These are phyloP conservation scores for Operophtera brumata DNA, from an alignment of 2,888 invertebrate species.

Conservation along the genomic window DNA sequence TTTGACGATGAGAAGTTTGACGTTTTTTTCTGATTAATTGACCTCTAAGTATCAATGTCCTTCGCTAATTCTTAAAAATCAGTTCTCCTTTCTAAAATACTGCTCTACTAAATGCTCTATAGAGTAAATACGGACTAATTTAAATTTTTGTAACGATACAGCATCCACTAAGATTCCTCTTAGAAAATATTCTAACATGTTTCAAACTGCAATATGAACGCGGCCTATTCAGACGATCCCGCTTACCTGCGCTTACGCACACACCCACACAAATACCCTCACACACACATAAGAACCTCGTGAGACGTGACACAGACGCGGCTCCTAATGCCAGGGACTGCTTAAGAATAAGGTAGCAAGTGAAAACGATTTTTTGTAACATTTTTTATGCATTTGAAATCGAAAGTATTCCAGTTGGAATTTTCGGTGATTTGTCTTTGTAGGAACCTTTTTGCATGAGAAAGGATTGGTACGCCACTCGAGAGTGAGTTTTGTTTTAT, in stretches of 20 bases:
- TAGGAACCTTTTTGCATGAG: constrained; percentile 17
- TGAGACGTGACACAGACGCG: constrained; percentile 70
- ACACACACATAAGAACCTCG: constrained; percentile 30
- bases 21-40: neutral
- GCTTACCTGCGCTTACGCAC: constrained; percentile 71
- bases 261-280: constrained; percentile 36
- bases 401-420: constrained; percentile 36
- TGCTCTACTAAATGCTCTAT: neutral
- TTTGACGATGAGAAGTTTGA: too few relatives aligned
- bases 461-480: constrained; percentile 11
- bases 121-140: too few relatives aligned
- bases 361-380: constrained; percentile 43
- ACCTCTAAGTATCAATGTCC: neutral
- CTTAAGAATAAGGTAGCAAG: constrained; percentile 52
- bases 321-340: constrained; percentile 56
- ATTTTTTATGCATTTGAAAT: constrained; percentile 34
- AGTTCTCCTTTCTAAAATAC: too few relatives aligned
- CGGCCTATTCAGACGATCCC: constrained; percentile 67
- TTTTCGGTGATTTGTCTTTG: constrained; percentile 33
- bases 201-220: constrained; percentile 53
- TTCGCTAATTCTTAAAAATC: neutral
- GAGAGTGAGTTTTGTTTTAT: constrained; percentile 4
- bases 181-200: constrained; percentile 61
- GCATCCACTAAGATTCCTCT: constrained; percentile 63
- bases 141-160: neutral